Evolutionary conservation across 2,113 vertebrate species (phyloP), one percentile per base, ranked within the genome.

Genomic region (Vidua chalybeata): DNA sequence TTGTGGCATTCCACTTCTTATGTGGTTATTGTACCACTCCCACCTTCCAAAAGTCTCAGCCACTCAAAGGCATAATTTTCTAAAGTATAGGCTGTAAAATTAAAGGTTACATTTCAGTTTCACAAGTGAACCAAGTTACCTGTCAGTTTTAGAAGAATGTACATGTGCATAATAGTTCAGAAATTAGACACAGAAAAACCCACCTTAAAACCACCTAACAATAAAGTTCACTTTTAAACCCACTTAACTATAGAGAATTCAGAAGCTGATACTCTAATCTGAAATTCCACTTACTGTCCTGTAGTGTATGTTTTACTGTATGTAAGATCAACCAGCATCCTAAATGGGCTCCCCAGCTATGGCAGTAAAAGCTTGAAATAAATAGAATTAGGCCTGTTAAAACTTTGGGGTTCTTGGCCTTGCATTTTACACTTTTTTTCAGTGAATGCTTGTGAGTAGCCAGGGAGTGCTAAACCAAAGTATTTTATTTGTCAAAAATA

Each of bases 21-120:
- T 92, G 77, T 82, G 91, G 45, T 80, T 74, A 82, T 37, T 45
- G 87, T 76, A 66, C 78, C 93, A 89, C 93, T 95, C 93, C 93
- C 73, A 90, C 88, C 59, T 92, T 95, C 93, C 80, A 52, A 63
- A 96, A 95, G 48, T 71, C 92, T 95, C 84, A 80, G 89, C 69
- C 16, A 4, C 22, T 83, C 87, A 95, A 96, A 96, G 10, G 15
- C 90, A 68, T 95, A 92, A 96, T 97, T 97, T 97, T 92, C 89
- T 81, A 39, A 97, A 97, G 62, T 77, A 92, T 31, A 94, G 93
- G 24, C 87, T 95, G 94, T 84, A 85, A 83, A 95, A 97, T 95
- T 68, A 84, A 94, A 97, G 96, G 96, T 90, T 97, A 28, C 28
- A 24, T 94, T 95, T 95, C 92, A 83, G 68, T 77, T 87, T 90